A percentile compares a stretch with the other conserved stretches of the same genome.
phyloP scores from a whole-genome alignment of 2,113 vertebrate species.

The Melanerpes formicivorus region DNA sequence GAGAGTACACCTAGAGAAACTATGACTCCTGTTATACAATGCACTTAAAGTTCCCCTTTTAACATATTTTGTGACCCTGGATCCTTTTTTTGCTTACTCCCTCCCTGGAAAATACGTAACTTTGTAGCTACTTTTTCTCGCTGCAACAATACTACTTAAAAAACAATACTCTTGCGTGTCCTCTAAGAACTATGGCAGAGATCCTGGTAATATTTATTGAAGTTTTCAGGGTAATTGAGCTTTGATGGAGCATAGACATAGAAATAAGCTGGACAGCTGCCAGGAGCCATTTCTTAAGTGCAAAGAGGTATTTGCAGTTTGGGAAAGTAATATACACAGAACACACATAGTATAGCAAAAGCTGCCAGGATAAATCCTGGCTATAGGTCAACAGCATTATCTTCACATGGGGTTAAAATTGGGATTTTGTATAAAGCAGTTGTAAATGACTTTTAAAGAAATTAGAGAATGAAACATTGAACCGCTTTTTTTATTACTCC shows the following conservation, averaged over 20 bases:
- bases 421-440: neutral
- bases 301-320: constrained; percentile 20
- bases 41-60: neutral
- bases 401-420: neutral
- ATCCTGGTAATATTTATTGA: constrained; percentile 42
- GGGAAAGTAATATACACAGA: neutral
- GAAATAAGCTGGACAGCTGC: constrained; percentile 50
- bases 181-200: constrained; percentile 5
- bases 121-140: neutral
- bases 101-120: neutral
- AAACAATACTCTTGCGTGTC: neutral
- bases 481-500: neutral
- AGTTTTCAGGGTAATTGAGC: constrained; percentile 42
- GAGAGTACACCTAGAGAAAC: neutral
- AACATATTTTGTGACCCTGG: neutral
- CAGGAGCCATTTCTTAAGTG: constrained; percentile 33
- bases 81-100: neutral
- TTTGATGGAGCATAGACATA: constrained; percentile 44
- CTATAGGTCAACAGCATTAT: neutral
- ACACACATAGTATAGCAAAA: neutral
- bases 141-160: neutral
- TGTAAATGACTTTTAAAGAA: neutral
- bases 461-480: constrained; percentile 11
- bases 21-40: neutral
- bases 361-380: neutral